Conservation (phyloP, 2,113 vertebrate genomes). For the Oxygymnocypris stewartii region DNA sequence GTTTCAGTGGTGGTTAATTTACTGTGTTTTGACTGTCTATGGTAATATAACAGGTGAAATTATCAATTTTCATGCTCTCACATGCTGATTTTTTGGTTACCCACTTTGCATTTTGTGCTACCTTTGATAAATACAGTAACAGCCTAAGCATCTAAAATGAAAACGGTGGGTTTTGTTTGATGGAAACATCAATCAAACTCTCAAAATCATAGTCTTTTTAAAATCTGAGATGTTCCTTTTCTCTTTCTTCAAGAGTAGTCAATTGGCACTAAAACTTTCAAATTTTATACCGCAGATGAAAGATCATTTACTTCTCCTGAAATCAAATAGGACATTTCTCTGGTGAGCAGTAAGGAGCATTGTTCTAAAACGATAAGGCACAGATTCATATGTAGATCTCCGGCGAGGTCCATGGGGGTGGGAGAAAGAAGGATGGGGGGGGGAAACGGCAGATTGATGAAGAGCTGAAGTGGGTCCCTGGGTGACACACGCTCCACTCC, state of each 20-base stretch:
- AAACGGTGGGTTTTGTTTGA: slow-evolving; percentile 31
- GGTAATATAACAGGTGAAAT: not conserved
- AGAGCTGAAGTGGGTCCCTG: slow-evolving; percentile 74
- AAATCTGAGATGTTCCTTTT: slow-evolving; percentile 7
- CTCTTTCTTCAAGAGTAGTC: slow-evolving; percentile 13
- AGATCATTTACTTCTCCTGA: slow-evolving; percentile 56
- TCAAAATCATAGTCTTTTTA: not conserved
- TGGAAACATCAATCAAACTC: slow-evolving; percentile 41
- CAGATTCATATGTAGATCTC: slow-evolving; percentile 64
- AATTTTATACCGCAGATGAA: slow-evolving; percentile 45
- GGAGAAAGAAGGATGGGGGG: slow-evolving; percentile 36
- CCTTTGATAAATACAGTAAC: slow-evolving; percentile 3
- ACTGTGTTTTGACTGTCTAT: not conserved
- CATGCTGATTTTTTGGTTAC: not conserved
- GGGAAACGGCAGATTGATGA: slow-evolving; percentile 74
- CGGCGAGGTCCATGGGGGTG: slow-evolving; percentile 47
- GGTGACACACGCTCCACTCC: slow-evolving; percentile 68
- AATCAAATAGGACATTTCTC: slow-evolving; percentile 64
- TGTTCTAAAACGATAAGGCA: slow-evolving; percentile 49
- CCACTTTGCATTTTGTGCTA: not conserved
- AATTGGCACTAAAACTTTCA: slow-evolving; percentile 40
- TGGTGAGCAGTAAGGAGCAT: slow-evolving; percentile 56
- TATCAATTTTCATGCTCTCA: not conserved
- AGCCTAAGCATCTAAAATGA: slow-evolving; percentile 6
- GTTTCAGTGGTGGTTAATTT: not conserved